These are phyloP conservation scores for Mormyrops boulengeri DNA, from an alignment of 2,797 vertebrate genomes.

Conservation along the genomic window DNA sequence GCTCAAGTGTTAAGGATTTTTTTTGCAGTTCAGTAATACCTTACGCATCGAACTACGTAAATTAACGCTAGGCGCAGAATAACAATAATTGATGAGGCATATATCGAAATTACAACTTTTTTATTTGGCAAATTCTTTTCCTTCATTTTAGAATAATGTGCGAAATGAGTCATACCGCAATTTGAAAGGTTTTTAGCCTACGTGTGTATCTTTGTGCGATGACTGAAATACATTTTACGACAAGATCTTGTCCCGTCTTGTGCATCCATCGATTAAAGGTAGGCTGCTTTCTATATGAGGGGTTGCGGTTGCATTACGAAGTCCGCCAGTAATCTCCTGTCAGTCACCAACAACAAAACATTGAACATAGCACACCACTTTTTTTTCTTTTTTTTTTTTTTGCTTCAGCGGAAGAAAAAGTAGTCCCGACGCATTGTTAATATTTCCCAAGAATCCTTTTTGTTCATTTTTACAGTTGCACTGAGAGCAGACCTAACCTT, in stretches of 20 bases:
- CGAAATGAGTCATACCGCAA: neutral
- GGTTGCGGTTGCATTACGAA: conserved; percentile 4
- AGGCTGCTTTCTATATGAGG: neutral
- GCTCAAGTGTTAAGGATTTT: neutral
- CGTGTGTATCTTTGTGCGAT: neutral
- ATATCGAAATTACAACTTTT: neutral
- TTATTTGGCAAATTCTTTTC: neutral
- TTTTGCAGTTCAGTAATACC: neutral
- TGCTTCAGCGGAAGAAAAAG: conserved; percentile 48
- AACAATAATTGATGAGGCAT: neutral
- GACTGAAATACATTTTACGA: neutral
- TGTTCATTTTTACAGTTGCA: conserved; percentile 26
- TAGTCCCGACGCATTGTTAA: conserved; percentile 42
- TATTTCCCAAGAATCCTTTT: conserved; percentile 12
- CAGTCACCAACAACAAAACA: conserved; percentile 31
- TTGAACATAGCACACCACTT: conserved; percentile 19
- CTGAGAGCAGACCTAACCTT: neutral
- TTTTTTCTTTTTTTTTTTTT: conserved; percentile 30
- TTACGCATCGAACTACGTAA: neutral
- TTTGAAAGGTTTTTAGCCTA: neutral
- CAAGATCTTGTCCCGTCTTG: neutral
- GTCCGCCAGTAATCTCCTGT: conserved; percentile 21
- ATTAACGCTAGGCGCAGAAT: neutral
- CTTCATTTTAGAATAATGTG: neutral
- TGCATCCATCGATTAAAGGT: neutral